These are phyloP conservation scores for Drosophila prolongata DNA, from an alignment of 2,888 invertebrate genomes.

Conservation along the genomic window DNA sequence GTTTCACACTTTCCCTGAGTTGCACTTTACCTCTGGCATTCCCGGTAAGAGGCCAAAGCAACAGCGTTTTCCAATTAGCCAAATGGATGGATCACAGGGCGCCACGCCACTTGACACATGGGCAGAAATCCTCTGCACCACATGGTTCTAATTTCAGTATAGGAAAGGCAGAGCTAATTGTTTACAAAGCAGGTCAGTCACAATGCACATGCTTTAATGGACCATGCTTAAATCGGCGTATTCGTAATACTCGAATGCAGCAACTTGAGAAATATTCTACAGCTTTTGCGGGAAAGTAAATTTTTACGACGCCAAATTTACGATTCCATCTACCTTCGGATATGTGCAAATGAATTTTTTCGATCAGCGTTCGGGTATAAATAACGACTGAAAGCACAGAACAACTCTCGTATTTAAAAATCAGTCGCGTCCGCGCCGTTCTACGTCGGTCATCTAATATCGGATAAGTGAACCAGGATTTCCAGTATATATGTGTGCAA, in stretches of 20 bases:
- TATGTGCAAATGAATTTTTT: conserved; percentile 17
- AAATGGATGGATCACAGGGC: conserved; percentile 34
- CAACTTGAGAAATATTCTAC: conserved; percentile 14
- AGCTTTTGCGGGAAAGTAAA: conserved; percentile 7
- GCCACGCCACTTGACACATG: conserved; percentile 11
- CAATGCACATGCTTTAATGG: conserved; percentile 14
- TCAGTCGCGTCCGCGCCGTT: conserved; percentile 23
- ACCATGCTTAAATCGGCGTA: conserved; percentile 8
- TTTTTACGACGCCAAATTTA: conserved; percentile 21
- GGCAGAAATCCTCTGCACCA: not conserved
- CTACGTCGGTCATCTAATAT: conserved; percentile 2
- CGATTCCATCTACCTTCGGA: conserved; percentile 18
- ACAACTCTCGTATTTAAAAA: conserved; percentile 45
- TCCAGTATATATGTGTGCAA: not conserved
- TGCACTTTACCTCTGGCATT: conserved; percentile 16
- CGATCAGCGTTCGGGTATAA: conserved; percentile 51
- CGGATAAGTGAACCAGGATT: conserved; percentile 4
- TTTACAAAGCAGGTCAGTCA: conserved; percentile 10
- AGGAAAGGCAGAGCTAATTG: not conserved
- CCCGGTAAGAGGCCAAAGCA: conserved; percentile 2
- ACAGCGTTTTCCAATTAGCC: conserved; percentile 57
- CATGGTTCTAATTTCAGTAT: conserved; percentile 7
- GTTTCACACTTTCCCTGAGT: conserved; percentile 20
- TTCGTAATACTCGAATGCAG: conserved; percentile 10
- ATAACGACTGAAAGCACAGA: conserved; percentile 39